phyloP scores from a whole-genome alignment of 1,140 invertebrate species.

The Pseudobourletiella spinata region DNA sequence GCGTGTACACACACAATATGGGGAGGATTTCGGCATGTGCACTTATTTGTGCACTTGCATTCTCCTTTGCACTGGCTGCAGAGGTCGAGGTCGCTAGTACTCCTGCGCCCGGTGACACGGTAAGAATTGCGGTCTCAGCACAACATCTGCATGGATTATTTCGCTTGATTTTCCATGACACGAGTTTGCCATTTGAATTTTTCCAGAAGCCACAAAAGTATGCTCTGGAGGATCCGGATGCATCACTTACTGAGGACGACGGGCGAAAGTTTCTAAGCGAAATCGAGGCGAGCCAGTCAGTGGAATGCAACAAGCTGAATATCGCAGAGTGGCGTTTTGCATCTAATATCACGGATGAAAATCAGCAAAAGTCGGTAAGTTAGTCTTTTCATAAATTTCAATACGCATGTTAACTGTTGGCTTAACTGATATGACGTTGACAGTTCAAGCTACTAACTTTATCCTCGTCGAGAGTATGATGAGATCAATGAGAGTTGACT shows the following conservation, averaged over 20 bases:
- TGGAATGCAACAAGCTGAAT: constrained; percentile 16
- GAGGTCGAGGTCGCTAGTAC: no score
- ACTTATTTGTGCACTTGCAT: no score
- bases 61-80: no score
- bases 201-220: not conserved
- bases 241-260: not conserved
- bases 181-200: not conserved
- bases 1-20: no score
- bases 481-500: not conserved
- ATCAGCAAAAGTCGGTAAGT: constrained; percentile 42
- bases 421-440: not conserved
- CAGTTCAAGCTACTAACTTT: not conserved
- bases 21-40: no score
- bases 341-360: constrained; percentile 65
- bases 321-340: constrained; percentile 58
- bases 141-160: not conserved
- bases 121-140: not conserved
- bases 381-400: not conserved
- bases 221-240: not conserved
- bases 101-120: no score
- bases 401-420: not conserved
- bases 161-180: not conserved
- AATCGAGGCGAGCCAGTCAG: not conserved
- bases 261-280: constrained; percentile 1
- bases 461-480: not conserved